Conservation (phyloP, 2,797 vertebrate genomes). For the Pangasius krempfi region DNA sequence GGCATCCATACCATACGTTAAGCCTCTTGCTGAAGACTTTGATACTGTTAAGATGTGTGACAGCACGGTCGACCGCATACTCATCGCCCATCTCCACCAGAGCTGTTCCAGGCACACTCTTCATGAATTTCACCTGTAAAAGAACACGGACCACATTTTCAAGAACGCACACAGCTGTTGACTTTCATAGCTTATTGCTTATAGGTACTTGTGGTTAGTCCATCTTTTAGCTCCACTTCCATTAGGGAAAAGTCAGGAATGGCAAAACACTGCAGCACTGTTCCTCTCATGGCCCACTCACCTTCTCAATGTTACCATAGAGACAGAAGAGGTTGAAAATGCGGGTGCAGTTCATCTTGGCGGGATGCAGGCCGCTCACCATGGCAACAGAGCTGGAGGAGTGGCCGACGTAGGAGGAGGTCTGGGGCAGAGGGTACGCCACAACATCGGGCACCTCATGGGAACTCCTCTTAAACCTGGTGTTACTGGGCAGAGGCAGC, state of each 20-base stretch:
- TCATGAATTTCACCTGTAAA: constrained; percentile 95
- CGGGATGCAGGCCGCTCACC: constrained; percentile 92
- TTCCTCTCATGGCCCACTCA: constrained; percentile 59
- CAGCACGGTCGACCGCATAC: constrained; percentile 94
- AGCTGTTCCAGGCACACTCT: constrained; percentile 94
- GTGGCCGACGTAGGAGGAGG: constrained; percentile 82
- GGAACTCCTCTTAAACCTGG: constrained; percentile 87
- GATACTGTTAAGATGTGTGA: constrained; percentile 96
- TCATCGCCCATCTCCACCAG: constrained; percentile 99
- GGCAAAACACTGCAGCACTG: constrained; percentile 24
- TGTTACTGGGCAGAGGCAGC: constrained; percentile 86
- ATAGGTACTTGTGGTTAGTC: background rate
- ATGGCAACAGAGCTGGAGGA: constrained; percentile 91
- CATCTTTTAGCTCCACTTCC: background rate
- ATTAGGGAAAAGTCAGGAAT: background rate
- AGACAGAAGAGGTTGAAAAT: constrained; percentile 98
- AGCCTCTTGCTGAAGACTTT: constrained; percentile 95
- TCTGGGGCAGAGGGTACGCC: constrained; percentile 90
- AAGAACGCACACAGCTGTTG: background rate
- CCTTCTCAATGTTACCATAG: constrained; percentile 98
- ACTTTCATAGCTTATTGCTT: background rate
- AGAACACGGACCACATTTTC: background rate
- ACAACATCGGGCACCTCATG: constrained; percentile 91
- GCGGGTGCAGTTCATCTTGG: constrained; percentile 96
- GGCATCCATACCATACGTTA: constrained; percentile 88